Conservation (phyloP, 1,140 invertebrate species). For the Apis dorsata region DNA sequence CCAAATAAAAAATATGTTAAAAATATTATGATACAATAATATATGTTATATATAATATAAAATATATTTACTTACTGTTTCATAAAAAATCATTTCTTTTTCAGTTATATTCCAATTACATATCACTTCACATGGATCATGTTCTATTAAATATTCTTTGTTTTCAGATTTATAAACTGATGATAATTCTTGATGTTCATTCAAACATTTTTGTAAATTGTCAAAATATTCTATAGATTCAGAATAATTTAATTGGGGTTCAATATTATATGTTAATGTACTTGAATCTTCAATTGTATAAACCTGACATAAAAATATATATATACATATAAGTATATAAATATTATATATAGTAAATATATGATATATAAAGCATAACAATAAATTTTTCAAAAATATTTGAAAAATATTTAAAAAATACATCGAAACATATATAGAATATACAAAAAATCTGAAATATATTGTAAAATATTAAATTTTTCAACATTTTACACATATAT, state of each 20-base stretch:
- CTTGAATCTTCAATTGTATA: slow-evolving; percentile 22
- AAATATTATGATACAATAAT: neutral
- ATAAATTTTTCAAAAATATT: too few species aligned
- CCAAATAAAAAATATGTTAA: too few species aligned
- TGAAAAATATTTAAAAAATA: too few species aligned
- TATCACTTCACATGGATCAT: neutral
- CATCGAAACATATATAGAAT: too few species aligned
- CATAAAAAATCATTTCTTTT: neutral
- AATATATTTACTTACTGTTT: neutral
- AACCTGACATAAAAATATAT: slow-evolving; percentile 14
- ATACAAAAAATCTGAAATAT: too few species aligned
- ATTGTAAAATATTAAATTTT: too few species aligned
- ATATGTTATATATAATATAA: neutral
- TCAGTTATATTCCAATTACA: neutral
- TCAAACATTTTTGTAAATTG: slow-evolving; percentile 8
- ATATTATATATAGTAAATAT: too few species aligned
- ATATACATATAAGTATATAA: neutral
- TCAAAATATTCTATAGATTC: slow-evolving; percentile 53
- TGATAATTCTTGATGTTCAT: neutral
- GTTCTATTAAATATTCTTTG: neutral
- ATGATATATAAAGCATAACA: too few species aligned
- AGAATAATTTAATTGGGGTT: slow-evolving; percentile 41
- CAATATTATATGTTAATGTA: neutral
- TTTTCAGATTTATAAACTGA: neutral
- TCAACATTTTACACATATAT: too few species aligned